These are phyloP conservation scores for Blastobasis lacticolella DNA, from an alignment of 2,888 invertebrate species.

Conservation along the genomic window DNA sequence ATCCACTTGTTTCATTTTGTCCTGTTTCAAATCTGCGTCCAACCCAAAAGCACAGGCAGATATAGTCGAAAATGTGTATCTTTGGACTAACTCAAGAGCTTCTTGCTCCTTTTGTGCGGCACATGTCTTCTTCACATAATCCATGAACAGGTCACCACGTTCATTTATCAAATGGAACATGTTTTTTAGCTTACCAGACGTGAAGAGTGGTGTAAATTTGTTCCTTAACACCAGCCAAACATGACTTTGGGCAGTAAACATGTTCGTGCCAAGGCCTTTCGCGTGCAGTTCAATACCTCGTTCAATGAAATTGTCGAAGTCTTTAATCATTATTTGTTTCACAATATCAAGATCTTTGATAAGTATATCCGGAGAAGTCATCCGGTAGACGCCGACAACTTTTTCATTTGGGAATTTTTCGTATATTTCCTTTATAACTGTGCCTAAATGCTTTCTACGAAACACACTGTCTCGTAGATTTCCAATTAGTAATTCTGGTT, in stretches of 20 bases:
- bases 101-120: constrained; percentile 21
- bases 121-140: constrained; percentile 18
- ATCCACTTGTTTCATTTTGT: constrained; percentile 3
- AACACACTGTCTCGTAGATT: constrained; percentile 28
- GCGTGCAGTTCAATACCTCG: constrained; percentile 36
- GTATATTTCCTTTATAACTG: constrained; percentile 29
- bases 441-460: constrained; percentile 19
- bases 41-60: constrained; percentile 36
- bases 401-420: constrained; percentile 34
- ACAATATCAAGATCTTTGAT: constrained; percentile 41
- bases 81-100: constrained; percentile 25
- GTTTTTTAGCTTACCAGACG: constrained; percentile 43
- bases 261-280: constrained; percentile 32
- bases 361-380: constrained; percentile 33
- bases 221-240: constrained; percentile 36
- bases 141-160: constrained; percentile 27
- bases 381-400: constrained; percentile 39
- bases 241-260: constrained; percentile 39
- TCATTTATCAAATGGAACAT: constrained; percentile 39
- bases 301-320: constrained; percentile 38
- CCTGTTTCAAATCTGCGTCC: constrained; percentile 21
- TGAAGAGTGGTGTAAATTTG: constrained; percentile 41
- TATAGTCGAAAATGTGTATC: constrained; percentile 32
- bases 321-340: constrained; percentile 41
- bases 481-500: constrained; percentile 34